Evolutionary conservation across 2,797 vertebrate species (phyloP).

Genomic region (Myotis findleyi): DNA sequence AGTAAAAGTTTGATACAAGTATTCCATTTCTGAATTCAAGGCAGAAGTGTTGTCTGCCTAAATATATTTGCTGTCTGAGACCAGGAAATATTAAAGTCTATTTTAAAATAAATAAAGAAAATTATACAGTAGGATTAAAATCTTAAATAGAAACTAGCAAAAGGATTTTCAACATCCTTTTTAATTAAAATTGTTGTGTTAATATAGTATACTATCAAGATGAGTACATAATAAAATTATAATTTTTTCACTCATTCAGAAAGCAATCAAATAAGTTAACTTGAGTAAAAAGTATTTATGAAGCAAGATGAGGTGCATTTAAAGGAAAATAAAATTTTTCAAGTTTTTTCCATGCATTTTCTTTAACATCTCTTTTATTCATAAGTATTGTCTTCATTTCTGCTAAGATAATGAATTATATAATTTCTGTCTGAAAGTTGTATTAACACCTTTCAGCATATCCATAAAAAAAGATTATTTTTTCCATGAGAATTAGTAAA

Average conservation of each 20-base stretch:
- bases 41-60: neutral
- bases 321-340: neutral
- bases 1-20: neutral
- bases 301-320: neutral
- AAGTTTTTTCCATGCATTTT: neutral
- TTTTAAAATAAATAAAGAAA: neutral
- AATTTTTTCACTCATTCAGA: neutral
- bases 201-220: neutral
- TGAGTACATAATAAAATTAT: neutral
- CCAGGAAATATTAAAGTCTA: neutral
- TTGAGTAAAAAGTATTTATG: neutral
- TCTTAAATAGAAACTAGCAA: neutral
- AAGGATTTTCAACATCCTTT: neutral
- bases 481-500: conserved; percentile 38
- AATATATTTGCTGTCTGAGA: conserved; percentile 22
- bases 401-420: neutral
- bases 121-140: neutral
- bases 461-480: conserved; percentile 29
- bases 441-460: neutral
- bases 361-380: conserved; percentile 8
- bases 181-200: neutral
- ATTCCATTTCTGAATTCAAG: neutral
- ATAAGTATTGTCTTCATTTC: neutral
- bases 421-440: neutral
- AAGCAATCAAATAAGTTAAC: neutral